These are phyloP conservation scores for Eustalomyia histrio DNA, from an alignment of 2,888 invertebrate genomes.

Conservation along the genomic window DNA sequence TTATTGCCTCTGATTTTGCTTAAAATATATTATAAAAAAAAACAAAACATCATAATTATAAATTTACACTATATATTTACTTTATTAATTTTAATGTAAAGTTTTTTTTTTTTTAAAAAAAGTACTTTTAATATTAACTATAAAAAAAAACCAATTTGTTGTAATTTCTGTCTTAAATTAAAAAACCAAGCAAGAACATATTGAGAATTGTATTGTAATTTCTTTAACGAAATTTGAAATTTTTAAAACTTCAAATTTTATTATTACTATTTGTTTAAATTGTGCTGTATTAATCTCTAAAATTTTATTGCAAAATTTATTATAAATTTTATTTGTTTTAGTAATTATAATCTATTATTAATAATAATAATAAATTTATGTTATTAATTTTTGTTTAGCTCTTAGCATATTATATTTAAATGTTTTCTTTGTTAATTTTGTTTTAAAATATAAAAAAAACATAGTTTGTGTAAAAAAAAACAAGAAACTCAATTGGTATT, in stretches of 20 bases:
- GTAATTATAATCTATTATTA: slow-evolving; percentile 44
- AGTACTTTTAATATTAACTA: background rate
- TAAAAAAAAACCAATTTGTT: background rate
- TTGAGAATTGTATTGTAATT: slow-evolving; percentile 32
- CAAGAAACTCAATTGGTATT: slow-evolving; percentile 65
- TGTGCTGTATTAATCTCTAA: slow-evolving; percentile 58
- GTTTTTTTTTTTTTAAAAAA: background rate
- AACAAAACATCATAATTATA: background rate
- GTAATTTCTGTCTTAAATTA: slow-evolving; percentile 5
- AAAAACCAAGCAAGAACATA: background rate
- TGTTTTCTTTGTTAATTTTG: slow-evolving; percentile 65
- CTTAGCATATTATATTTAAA: slow-evolving; percentile 58
- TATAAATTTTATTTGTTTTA: slow-evolving; percentile 35
- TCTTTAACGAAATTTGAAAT: slow-evolving; percentile 41
- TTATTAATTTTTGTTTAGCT: slow-evolving; percentile 62
- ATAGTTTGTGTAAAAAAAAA: slow-evolving; percentile 64
- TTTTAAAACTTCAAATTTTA: slow-evolving; percentile 14
- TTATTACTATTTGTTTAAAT: slow-evolving; percentile 33
- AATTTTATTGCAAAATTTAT: slow-evolving; percentile 35
- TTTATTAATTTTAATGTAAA: background rate
- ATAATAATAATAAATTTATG: slow-evolving; percentile 59
- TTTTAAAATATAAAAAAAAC: slow-evolving; percentile 59
- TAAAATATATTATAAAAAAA: background rate
- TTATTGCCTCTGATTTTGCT: slow-evolving; percentile 40
- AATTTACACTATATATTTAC: background rate